Percentiles rank a stretch among this genome's conserved stretches.
Evolutionary conservation across 1,140 invertebrate genomes (phyloP).

Genomic region (Calephelis virginiensis): DNA sequence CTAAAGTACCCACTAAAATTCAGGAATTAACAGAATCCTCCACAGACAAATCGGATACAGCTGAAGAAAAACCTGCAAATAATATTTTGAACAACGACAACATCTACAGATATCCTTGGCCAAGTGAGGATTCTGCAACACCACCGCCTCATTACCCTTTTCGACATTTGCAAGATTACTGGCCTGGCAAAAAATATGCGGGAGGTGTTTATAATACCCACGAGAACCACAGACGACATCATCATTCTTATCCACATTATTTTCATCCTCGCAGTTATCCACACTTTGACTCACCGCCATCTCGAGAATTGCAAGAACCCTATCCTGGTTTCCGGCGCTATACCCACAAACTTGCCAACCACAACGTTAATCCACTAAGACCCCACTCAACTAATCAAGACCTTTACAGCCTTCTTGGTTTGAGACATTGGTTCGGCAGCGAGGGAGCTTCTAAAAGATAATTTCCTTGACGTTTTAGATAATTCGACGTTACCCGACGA

Average conservation of each 20-base stretch:
- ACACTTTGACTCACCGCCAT: constrained; percentile 34
- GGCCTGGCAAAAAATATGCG: constrained; percentile 57
- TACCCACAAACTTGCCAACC: constrained; percentile 47
- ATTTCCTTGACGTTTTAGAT: constrained; percentile 44
- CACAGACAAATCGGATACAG: constrained; percentile 25
- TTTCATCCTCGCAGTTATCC: constrained; percentile 50
- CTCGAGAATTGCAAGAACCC: constrained; percentile 37
- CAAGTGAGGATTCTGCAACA: constrained; percentile 44
- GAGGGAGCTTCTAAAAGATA: constrained; percentile 72
- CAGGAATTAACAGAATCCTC: constrained; percentile 31
- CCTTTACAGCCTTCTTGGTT: constrained; percentile 64
- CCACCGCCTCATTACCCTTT: constrained; percentile 65
- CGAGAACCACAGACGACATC: constrained; percentile 63
- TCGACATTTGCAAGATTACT: constrained; percentile 67
- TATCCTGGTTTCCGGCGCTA: constrained; percentile 49
- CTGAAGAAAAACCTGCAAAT: constrained; percentile 26
- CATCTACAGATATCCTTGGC: constrained; percentile 62
- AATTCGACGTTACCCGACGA: constrained; percentile 75
- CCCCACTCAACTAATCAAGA: constrained; percentile 55
- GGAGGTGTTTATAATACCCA: constrained; percentile 61
- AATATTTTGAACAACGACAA: constrained; percentile 40
- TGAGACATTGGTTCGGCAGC: constrained; percentile 71
- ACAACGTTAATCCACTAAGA: constrained; percentile 45
- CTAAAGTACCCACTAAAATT: constrained; percentile 36
- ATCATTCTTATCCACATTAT: constrained; percentile 67